Conservation (phyloP, 1,140 invertebrate genomes). For the Mylabris phalerata region DNA sequence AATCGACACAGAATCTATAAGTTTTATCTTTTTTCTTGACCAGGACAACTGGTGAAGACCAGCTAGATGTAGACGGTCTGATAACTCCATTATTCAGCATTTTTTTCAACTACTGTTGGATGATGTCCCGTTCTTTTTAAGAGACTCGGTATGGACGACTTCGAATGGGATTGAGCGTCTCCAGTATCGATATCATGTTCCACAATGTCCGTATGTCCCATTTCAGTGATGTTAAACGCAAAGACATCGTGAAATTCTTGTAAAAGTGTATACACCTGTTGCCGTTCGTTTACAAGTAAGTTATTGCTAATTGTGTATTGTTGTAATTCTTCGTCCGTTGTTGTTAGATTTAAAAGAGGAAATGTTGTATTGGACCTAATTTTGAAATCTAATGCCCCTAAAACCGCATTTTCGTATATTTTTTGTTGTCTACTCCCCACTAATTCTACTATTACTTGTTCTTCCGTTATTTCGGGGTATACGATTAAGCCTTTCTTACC, state of each 20-base stretch:
- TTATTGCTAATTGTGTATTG: too few relatives aligned
- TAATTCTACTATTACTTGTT: too few relatives aligned
- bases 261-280: too few relatives aligned
- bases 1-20: conserved; percentile 6
- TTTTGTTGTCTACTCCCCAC: too few relatives aligned
- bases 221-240: background rate
- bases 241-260: background rate
- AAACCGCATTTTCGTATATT: too few relatives aligned
- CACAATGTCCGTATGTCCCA: background rate
- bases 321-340: too few relatives aligned
- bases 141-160: conserved; percentile 26
- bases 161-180: conserved; percentile 14
- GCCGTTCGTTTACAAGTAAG: too few relatives aligned
- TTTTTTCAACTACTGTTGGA: conserved; percentile 20
- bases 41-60: conserved; percentile 14
- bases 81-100: conserved; percentile 17
- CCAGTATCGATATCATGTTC: background rate
- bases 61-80: conserved; percentile 6
- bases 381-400: too few relatives aligned
- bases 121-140: conserved; percentile 20
- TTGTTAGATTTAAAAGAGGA: too few relatives aligned
- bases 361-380: too few relatives aligned
- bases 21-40: conserved; percentile 5
- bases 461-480: too few relatives aligned
- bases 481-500: too few relatives aligned